Conservation (phyloP, 37 sponge, comb jelly and placozoan species). For the Aphrocallistes beatrix region DNA sequence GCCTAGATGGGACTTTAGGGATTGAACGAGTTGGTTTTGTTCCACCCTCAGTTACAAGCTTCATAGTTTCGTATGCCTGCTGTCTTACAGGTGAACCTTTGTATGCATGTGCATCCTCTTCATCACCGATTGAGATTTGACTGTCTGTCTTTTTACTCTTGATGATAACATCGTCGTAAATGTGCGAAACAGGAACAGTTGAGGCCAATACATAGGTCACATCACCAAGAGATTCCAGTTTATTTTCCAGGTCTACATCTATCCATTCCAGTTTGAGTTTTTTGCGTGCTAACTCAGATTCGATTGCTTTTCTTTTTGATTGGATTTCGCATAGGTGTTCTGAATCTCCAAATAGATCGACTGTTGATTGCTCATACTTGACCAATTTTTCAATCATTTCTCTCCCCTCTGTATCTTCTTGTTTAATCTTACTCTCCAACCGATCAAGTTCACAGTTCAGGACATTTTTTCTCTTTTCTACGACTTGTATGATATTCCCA, state of each 20-base stretch:
- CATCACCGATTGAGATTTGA: background rate
- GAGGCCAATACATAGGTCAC: background rate
- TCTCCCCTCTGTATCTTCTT: background rate
- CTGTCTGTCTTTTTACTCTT: too few species aligned
- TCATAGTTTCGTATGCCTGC: too few species aligned
- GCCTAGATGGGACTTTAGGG: too few species aligned
- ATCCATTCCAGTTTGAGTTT: background rate
- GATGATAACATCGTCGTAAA: background rate
- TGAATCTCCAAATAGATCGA: background rate
- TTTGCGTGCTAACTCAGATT: background rate
- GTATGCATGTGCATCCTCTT: background rate
- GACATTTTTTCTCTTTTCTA: background rate
- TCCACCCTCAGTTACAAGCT: too few species aligned
- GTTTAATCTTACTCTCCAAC: background rate
- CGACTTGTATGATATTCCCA: background rate
- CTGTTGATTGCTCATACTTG: background rate
- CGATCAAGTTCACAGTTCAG: background rate
- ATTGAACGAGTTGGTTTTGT: too few species aligned
- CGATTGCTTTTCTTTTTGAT: background rate
- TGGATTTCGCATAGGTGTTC: background rate
- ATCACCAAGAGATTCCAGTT: background rate
- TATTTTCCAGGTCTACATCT: background rate
- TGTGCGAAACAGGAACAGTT: too few species aligned
- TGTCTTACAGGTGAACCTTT: too few species aligned
- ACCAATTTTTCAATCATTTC: background rate